A percentile compares a stretch with the other conserved stretches of the same genome.
Evolutionary conservation across 2,888 invertebrate genomes (phyloP).

Genomic region (Deilephila porcellus): DNA sequence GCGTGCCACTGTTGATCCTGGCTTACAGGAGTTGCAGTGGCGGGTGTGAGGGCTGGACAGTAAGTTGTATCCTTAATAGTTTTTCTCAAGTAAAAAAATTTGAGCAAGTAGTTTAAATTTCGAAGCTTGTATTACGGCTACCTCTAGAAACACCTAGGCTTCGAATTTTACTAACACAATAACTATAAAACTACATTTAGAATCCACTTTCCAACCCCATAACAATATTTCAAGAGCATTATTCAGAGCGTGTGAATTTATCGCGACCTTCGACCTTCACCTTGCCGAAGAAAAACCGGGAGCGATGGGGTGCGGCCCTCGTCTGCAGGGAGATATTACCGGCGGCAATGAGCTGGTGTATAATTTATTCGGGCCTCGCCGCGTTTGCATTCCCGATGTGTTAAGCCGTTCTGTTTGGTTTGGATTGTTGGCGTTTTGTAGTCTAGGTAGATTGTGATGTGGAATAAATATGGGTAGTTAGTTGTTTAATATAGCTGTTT

Average conservation of each 20-base stretch:
- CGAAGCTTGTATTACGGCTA: no score
- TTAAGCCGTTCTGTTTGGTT: background rate
- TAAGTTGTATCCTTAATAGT: no score
- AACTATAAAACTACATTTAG: background rate
- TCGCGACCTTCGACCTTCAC: conserved; percentile 1
- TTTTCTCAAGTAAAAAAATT: no score
- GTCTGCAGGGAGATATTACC: conserved; percentile 11
- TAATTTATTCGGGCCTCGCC: conserved; percentile 4
- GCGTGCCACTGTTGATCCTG: no score
- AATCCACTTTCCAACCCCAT: background rate
- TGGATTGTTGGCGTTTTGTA: background rate
- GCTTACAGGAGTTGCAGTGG: no score
- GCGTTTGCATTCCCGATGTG: background rate
- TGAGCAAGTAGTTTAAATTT: no score
- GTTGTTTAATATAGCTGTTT: no score
- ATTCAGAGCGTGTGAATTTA: conserved; percentile 7
- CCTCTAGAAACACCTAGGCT: background rate
- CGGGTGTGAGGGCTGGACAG: no score
- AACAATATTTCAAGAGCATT: conserved; percentile 2
- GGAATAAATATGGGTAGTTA: no score
- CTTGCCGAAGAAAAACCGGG: conserved; percentile 3
- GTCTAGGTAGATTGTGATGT: no score
- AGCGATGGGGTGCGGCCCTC: background rate
- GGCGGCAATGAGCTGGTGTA: conserved; percentile 3
- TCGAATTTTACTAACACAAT: background rate